Conservation (phyloP, 2,797 vertebrate genomes). For the Tarsius wallacei region DNA sequence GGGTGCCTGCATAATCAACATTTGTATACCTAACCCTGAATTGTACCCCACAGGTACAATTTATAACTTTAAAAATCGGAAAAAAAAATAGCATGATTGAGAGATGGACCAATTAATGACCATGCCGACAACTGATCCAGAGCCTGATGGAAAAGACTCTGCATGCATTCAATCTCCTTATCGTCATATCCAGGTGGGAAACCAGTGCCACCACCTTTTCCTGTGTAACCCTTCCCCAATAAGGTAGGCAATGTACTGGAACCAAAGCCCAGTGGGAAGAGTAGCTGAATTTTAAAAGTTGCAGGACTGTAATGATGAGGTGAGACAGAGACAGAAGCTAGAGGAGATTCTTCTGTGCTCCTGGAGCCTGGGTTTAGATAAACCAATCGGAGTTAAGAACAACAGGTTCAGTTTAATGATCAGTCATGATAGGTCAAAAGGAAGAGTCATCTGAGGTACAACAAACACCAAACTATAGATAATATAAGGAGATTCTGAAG, state of each 20-base stretch:
- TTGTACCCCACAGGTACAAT: too few species aligned
- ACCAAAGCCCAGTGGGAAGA: neutral
- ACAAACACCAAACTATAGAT: conserved; percentile 88
- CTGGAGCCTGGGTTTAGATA: neutral
- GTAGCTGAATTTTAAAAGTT: neutral
- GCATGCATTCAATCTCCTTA: neutral
- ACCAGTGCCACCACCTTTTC: neutral
- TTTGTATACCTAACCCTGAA: too few species aligned
- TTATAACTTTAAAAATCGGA: too few species aligned
- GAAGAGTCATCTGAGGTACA: neutral
- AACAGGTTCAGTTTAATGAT: neutral
- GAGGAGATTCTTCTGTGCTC: neutral
- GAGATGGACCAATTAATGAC: neutral
- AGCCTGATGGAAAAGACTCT: neutral
- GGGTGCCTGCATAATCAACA: too few species aligned
- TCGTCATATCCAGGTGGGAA: neutral
- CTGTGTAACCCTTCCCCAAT: neutral
- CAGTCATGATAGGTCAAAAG: neutral
- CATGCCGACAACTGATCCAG: neutral
- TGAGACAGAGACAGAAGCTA: neutral
- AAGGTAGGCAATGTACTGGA: neutral
- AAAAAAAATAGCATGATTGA: neutral
- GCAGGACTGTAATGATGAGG: neutral
- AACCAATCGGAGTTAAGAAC: neutral
- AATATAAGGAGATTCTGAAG: conserved; percentile 90